Percentiles rank a stretch among this genome's conserved stretches.
Conservation (phyloP, 2,113 vertebrate species). For the Ranitomeya variabilis region DNA sequence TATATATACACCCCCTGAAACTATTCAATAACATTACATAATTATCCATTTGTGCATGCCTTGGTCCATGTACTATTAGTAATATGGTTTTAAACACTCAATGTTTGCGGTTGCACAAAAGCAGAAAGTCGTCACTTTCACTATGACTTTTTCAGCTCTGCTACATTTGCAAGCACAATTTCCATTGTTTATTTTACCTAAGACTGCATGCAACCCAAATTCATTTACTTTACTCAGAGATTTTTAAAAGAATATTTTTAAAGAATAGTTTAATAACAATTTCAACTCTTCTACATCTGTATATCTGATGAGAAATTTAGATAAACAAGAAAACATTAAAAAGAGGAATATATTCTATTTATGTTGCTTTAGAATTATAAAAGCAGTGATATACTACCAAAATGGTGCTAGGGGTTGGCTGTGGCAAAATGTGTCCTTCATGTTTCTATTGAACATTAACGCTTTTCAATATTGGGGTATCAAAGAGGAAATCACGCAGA, state of each 20-base stretch:
- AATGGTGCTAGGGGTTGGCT: not conserved
- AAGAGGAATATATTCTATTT: not conserved
- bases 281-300: not conserved
- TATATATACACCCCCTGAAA: not conserved
- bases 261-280: not conserved
- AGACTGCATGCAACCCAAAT: not conserved
- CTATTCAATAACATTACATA: not conserved
- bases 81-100: not conserved
- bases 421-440: not conserved
- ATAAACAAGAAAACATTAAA: not conserved
- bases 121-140: too few species aligned
- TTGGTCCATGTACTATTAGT: not conserved
- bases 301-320: not conserved
- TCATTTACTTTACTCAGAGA: not conserved
- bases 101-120: too few species aligned
- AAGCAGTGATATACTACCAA: not conserved
- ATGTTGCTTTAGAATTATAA: not conserved
- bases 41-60: not conserved
- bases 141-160: too few species aligned
- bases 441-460: not conserved
- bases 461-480: not conserved
- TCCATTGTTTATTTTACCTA: not conserved
- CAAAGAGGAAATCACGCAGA: not conserved
- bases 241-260: not conserved
- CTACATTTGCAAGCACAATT: not conserved